Evolutionary conservation across 2,888 invertebrate genomes (phyloP).

Genomic region (Microchrysa polita): DNA sequence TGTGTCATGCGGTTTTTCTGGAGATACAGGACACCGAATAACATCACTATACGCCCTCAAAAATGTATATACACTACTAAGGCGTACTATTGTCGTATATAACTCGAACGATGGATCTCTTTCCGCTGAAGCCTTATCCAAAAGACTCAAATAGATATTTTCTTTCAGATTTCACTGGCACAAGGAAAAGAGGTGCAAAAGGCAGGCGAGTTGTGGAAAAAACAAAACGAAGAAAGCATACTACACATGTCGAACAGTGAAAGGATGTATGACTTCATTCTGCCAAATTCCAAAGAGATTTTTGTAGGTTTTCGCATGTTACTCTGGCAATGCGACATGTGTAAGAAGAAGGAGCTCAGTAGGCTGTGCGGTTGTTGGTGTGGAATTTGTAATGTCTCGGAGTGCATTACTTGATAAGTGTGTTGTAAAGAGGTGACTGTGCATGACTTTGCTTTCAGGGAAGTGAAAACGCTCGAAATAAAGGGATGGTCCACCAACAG

Average conservation of each 20-base stretch:
- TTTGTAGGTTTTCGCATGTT: constrained; percentile 1
- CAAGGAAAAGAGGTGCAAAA: neutral
- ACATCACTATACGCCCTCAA: too few species aligned
- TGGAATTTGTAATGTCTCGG: neutral
- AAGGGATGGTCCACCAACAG: too few species aligned
- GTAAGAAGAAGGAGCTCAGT: neutral
- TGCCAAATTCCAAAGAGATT: constrained; percentile 11
- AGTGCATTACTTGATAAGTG: neutral
- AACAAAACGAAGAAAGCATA: neutral
- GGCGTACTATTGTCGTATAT: neutral
- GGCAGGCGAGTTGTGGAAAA: too few species aligned
- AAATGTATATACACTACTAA: neutral
- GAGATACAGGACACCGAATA: too few species aligned
- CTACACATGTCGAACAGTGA: constrained; percentile 26
- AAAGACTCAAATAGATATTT: neutral
- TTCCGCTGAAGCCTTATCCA: neutral
- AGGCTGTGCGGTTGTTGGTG: neutral
- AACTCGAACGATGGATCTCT: neutral
- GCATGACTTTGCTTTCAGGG: neutral
- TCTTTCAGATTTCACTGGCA: constrained; percentile 1
- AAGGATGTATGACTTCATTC: constrained; percentile 35
- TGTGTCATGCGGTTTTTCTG: neutral
- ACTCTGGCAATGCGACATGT: neutral
- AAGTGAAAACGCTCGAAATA: too few species aligned
- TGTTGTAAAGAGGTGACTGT: neutral